Percentiles rank a stretch among this genome's conserved stretches.
phyloP scores from a whole-genome alignment of 2,113 vertebrate species.

The Poicephalus gulielmi region DNA sequence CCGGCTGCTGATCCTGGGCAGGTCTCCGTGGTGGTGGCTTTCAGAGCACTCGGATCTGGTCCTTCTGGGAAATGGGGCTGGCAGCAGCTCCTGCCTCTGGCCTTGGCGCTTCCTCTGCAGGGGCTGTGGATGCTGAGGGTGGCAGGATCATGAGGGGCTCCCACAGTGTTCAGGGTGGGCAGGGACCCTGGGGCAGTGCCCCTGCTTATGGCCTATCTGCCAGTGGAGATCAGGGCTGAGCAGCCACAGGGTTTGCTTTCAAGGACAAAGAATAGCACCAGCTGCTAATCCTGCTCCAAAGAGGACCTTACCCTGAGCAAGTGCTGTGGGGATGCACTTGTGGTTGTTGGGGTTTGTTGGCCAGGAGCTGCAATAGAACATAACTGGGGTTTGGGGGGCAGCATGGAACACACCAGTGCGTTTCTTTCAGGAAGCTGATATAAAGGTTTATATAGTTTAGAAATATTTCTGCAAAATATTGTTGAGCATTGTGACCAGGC shows the following conservation, averaged over 20 bases:
- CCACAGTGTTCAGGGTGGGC: not conserved
- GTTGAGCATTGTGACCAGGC: not conserved
- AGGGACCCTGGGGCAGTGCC: not conserved
- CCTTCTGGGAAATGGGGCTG: not conserved
- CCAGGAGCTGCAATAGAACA: rapidly evolving
- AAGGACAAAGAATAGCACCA: not conserved
- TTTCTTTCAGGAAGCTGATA: not conserved
- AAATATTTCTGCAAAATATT: not conserved
- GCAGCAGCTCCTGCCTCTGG: not conserved
- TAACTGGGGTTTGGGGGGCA: not conserved
- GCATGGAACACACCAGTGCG: rapidly evolving
- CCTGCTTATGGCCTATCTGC: not conserved
- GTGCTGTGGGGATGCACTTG: rapidly evolving
- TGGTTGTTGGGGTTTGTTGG: not conserved
- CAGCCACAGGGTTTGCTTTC: not conserved
- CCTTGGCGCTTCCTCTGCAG: not conserved
- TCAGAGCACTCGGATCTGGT: not conserved
- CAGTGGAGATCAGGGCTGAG: not conserved
- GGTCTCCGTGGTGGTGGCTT: not conserved
- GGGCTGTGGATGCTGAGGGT: not conserved
- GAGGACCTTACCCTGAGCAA: not conserved
- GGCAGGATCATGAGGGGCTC: not conserved
- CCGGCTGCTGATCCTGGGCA: not conserved
- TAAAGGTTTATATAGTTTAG: not conserved
- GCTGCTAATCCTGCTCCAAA: not conserved